Percentiles rank a stretch among this genome's conserved stretches.
Conservation (phyloP, 2,797 vertebrate genomes). For the Pyrocephalus nanus region DNA sequence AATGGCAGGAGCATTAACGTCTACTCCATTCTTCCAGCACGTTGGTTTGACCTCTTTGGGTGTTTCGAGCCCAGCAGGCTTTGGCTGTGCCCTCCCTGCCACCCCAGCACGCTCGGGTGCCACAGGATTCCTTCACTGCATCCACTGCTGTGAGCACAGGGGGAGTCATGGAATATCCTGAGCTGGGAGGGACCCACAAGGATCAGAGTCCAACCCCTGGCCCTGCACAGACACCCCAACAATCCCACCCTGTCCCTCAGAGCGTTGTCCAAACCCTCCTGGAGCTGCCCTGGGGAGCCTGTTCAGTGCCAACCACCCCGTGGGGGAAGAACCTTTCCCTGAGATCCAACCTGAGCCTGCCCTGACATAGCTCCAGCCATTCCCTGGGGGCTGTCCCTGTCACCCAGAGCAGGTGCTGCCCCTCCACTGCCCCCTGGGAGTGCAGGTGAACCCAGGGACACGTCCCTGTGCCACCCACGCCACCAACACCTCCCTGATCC, state of each 20-base stretch:
- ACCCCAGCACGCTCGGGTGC: neutral
- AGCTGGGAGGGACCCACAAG: neutral
- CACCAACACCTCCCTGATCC: neutral
- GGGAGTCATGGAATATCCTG: fast-evolving
- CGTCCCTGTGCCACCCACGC: neutral
- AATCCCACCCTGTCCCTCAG: neutral
- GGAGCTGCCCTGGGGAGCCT: too few species aligned
- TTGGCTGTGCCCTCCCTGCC: neutral
- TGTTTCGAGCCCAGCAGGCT: fast-evolving
- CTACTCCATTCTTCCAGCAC: neutral
- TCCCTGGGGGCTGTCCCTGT: neutral
- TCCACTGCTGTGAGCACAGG: fast-evolving
- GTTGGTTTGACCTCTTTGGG: neutral
- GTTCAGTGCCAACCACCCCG: too few species aligned
- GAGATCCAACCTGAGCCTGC: too few species aligned
- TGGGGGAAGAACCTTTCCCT: too few species aligned
- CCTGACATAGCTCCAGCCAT: too few species aligned
- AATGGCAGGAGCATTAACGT: neutral
- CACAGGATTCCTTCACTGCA: fast-evolving
- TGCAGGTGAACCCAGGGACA: neutral
- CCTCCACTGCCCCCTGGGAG: neutral
- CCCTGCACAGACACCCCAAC: neutral
- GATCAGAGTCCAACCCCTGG: neutral
- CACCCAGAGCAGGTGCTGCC: neutral
- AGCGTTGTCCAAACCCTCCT: neutral